Evolutionary conservation across 2,797 vertebrate species (phyloP).

Genomic region (Coregonus sp.): DNA sequence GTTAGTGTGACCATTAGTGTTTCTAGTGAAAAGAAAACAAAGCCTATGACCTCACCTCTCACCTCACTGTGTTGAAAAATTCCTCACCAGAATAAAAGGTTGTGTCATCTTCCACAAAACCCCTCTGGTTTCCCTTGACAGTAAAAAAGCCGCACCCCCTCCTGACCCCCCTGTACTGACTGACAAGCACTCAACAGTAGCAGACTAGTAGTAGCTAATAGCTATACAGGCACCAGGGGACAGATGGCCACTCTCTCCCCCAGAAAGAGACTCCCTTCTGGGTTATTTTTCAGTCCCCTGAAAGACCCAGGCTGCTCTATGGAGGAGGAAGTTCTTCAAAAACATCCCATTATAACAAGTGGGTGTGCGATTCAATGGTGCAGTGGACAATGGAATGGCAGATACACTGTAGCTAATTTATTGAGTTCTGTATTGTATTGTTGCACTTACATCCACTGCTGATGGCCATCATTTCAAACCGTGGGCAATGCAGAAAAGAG

Average conservation of each 20-base stretch:
- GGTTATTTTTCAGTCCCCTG: conserved; percentile 31
- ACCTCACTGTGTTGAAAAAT: conserved; percentile 2
- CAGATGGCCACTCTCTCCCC: conserved; percentile 46
- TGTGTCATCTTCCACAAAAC: conserved; percentile 20
- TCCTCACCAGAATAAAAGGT: conserved; percentile 15
- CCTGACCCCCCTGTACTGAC: background rate
- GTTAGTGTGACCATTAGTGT: conserved; percentile 18
- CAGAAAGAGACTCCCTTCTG: conserved; percentile 52
- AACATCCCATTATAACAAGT: background rate
- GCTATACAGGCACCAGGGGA: conserved; percentile 17
- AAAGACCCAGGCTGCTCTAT: background rate
- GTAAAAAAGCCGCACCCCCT: background rate
- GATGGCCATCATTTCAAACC: background rate
- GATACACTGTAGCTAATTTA: background rate
- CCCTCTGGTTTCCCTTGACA: conserved; percentile 19
- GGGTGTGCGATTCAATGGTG: background rate
- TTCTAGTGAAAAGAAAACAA: conserved; percentile 17
- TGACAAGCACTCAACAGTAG: background rate
- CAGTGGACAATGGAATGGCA: background rate
- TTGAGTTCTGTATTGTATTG: background rate
- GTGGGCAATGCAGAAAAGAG: background rate
- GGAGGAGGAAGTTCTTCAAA: background rate
- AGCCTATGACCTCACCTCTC: conserved; percentile 26
- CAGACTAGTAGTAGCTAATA: conserved; percentile 22
- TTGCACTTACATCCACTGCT: background rate